A percentile compares a stretch with the other conserved stretches of the same genome.
These are phyloP conservation scores for Drosophila barbarae DNA, from an alignment of 2,888 invertebrate genomes.

Conservation along the genomic window DNA sequence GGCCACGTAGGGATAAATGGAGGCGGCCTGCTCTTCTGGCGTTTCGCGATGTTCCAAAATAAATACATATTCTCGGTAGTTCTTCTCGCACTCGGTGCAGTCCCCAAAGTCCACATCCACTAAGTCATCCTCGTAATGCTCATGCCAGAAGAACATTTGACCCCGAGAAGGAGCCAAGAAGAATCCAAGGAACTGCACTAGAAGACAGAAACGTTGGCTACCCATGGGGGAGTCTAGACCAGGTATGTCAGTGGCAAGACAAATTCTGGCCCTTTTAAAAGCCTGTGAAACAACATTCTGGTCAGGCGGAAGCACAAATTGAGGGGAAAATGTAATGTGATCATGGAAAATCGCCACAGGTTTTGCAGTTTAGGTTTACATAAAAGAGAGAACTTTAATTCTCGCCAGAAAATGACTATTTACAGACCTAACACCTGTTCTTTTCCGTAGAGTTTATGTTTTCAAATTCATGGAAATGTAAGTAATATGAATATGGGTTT, in stretches of 20 bases:
- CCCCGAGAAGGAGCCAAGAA: background rate
- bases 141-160: slow-evolving; percentile 1
- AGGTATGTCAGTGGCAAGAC: background rate
- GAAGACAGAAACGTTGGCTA: slow-evolving; percentile 2
- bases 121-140: slow-evolving; percentile 55
- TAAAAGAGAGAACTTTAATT: background rate
- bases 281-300: background rate
- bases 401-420: background rate
- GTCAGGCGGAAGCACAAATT: background rate
- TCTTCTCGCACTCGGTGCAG: slow-evolving; percentile 46
- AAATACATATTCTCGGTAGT: slow-evolving; percentile 53
- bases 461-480: background rate
- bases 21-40: slow-evolving; percentile 8
- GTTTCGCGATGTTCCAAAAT: slow-evolving; percentile 24
- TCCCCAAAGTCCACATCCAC: slow-evolving; percentile 43
- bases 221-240: slow-evolving; percentile 1
- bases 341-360: background rate
- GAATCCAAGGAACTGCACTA: slow-evolving; percentile 31
- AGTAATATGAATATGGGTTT: too few species aligned
- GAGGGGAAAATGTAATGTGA: background rate
- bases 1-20: slow-evolving; percentile 39
- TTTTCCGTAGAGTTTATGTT: background rate
- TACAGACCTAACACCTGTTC: background rate
- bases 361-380: too few species aligned
- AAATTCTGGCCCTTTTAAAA: background rate